A percentile compares a stretch with the other conserved stretches of the same genome.
Conservation (phyloP, 2,113 vertebrate species). For the Sturnira hondurensis region DNA sequence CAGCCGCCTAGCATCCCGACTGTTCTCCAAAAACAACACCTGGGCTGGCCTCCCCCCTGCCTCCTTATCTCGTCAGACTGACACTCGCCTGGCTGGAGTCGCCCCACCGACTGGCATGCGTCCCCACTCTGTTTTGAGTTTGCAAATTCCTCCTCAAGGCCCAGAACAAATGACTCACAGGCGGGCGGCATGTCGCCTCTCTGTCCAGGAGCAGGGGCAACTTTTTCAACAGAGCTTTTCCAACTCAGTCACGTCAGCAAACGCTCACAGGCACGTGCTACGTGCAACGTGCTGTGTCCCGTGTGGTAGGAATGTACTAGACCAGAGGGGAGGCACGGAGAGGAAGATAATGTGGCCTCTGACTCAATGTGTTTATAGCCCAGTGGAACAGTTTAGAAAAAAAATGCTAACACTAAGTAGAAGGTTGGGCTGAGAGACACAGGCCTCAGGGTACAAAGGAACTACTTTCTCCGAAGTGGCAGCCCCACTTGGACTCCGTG, state of each 20-base stretch:
- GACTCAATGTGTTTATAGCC: neutral
- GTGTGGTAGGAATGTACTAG: neutral
- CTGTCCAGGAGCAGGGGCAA: neutral
- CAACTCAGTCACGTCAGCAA: rapidly evolving
- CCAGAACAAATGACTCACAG: neutral
- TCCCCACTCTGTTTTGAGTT: neutral
- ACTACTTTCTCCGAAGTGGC: neutral
- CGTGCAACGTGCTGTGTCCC: rapidly evolving
- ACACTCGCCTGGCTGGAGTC: neutral
- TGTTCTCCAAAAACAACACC: neutral
- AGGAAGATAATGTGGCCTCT: rapidly evolving
- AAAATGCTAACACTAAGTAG: neutral
- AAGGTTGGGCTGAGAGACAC: neutral
- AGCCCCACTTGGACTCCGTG: neutral
- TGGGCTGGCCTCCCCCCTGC: neutral
- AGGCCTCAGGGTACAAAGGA: rapidly evolving
- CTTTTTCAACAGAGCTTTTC: neutral
- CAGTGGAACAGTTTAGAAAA: neutral
- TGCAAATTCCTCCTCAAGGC: neutral
- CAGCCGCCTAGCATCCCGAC: rapidly evolving
- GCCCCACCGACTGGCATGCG: neutral
- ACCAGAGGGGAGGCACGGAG: neutral
- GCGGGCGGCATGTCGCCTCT: neutral
- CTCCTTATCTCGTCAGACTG: neutral
- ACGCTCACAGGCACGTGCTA: rapidly evolving